phyloP scores from a whole-genome alignment of 2,888 invertebrate genomes.

The Acleris holmiana region DNA sequence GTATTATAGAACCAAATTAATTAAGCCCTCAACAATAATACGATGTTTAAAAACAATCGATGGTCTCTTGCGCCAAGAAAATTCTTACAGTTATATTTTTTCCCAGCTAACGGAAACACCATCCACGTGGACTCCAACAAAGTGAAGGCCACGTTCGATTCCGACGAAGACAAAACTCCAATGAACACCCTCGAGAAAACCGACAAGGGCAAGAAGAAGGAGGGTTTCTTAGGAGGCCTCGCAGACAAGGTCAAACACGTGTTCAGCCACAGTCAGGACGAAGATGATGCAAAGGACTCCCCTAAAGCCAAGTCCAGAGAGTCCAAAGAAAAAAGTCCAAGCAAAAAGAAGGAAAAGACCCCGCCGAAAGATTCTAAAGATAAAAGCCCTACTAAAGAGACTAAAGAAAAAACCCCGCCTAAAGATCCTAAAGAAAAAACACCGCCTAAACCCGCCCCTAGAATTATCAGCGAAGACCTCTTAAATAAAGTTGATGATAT shows the following conservation, averaged over 20 bases:
- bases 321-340: conserved; percentile 41
- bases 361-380: conserved; percentile 36
- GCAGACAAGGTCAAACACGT: conserved; percentile 74
- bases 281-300: conserved; percentile 55
- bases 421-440: conserved; percentile 63
- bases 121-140: conserved; percentile 80
- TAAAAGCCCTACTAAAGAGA: conserved; percentile 47
- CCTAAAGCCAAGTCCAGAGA: conserved; percentile 36
- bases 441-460: conserved; percentile 75
- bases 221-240: conserved; percentile 72
- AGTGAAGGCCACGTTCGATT: conserved; percentile 82
- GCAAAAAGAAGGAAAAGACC: conserved; percentile 53
- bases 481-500: conserved; percentile 81
- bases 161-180: conserved; percentile 82
- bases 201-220: conserved; percentile 74
- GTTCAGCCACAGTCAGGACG: conserved; percentile 73
- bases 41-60: too few species aligned
- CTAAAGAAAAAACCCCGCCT: conserved; percentile 65
- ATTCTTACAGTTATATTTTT: conserved; percentile 21
- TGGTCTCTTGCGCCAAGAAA: too few species aligned
- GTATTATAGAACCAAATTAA: neutral
- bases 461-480: conserved; percentile 75
- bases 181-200: conserved; percentile 82
- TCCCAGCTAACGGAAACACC: conserved; percentile 75
- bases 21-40: neutral